These are phyloP conservation scores for Philypnodon macrostomus DNA, from an alignment of 2,797 vertebrate species.

Conservation along the genomic window DNA sequence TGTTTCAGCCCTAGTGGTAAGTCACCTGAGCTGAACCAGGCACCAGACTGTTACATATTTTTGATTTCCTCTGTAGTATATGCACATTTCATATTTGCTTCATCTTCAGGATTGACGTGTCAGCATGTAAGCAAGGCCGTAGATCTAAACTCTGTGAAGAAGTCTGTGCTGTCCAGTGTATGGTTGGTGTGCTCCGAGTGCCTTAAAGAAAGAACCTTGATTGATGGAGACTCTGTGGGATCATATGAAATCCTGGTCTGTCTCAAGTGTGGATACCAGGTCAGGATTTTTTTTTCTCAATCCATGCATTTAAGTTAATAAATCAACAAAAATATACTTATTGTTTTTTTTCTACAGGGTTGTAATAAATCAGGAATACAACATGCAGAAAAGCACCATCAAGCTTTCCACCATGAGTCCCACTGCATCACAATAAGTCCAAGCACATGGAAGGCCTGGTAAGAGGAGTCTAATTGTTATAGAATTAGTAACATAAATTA, in stretches of 20 bases:
- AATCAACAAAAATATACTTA: too few species aligned
- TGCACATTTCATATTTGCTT: not conserved
- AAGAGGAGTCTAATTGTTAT: slow-evolving; percentile 59
- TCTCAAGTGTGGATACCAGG: slow-evolving; percentile 94
- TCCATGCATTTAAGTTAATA: too few species aligned
- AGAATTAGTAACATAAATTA: too few species aligned
- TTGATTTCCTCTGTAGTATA: not conserved
- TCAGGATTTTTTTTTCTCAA: slow-evolving; percentile 61
- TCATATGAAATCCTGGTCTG: slow-evolving; percentile 87
- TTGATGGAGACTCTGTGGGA: slow-evolving; percentile 76
- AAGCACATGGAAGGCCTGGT: slow-evolving; percentile 95
- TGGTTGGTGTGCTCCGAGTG: slow-evolving; percentile 92
- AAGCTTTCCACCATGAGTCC: slow-evolving; percentile 78
- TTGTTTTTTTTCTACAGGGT: slow-evolving; percentile 69
- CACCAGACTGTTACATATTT: too few species aligned
- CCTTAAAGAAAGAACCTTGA: slow-evolving; percentile 85
- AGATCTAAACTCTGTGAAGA: slow-evolving; percentile 91
- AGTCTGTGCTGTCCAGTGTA: slow-evolving; percentile 80
- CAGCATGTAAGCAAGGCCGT: slow-evolving; percentile 90
- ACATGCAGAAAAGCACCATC: slow-evolving; percentile 89
- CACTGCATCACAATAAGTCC: slow-evolving; percentile 92
- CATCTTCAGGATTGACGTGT: slow-evolving; percentile 83
- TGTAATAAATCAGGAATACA: slow-evolving; percentile 89
- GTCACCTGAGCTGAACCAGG: too few species aligned
- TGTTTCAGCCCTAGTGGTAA: too few species aligned